Base-by-base conservation (phyloP, 2,113 vertebrate species). In the Cercocebus atys region DNA sequence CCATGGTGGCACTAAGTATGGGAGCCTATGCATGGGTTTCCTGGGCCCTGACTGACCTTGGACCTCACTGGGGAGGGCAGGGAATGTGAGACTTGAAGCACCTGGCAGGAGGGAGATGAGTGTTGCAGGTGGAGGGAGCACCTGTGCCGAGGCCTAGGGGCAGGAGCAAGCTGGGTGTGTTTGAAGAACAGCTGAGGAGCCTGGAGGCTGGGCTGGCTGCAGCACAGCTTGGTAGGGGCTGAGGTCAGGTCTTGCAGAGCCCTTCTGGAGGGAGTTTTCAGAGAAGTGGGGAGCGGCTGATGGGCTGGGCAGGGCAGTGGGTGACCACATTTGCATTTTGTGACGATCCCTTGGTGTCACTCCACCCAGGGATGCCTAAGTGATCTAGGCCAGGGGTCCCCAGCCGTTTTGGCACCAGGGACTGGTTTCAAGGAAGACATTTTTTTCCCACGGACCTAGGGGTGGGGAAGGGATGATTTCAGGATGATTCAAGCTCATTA, bases 1-100 rank as follows among this genome's bases (percentile, higher is more conserved):
- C 4, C 22, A 0, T 17, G 17, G 61, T 40, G n/a, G 88, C 6
- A 8, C 70, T 30, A 2, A 32, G 78, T 6, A 1, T 0, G 4
- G 50, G 84, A 72, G 78, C 14, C 85, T 22, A 25, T 11, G 1
- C 0, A 0, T 45, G 20, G 43, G 20, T 27, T 47, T 72, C 12
- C 72, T 75, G 72, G 38, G 27, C 75, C 43, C 75, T 32, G 75
- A 43, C 12, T 6, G 23, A 13, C 40, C 40, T 73, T 17, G 75
- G 32, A 13, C 22, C 22, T 83, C 20, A 35, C 3, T 17, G 57
- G 52, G 50, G 86, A 52, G 13, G 79, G 30, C 6, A 25, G 85
- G 90, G 38, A 43, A 32, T 43, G 35, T 14, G 61, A 64, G 61
- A 64, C 27, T 64, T 64, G 27, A 64, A 64, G 27, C 4, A 66